phyloP scores from a whole-genome alignment of 2,888 invertebrate genomes.

The Drosophila lacicola region DNA sequence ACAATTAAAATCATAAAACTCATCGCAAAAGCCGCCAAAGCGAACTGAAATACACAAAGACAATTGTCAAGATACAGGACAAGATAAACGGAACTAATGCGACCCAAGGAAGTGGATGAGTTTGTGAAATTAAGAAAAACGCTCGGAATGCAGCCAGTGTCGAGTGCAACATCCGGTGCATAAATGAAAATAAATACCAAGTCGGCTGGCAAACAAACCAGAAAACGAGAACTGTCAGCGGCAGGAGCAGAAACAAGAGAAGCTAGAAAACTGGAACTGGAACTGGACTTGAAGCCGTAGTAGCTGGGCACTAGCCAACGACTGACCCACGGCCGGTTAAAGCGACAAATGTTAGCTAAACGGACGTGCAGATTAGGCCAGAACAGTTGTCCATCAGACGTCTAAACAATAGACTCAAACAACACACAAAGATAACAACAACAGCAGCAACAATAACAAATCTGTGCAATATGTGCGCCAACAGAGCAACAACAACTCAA shows the following conservation, averaged over 20 bases:
- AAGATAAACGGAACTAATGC: slow-evolving; percentile 77
- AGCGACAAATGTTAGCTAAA: slow-evolving; percentile 73
- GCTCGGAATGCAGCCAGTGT: slow-evolving; percentile 44
- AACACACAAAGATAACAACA: slow-evolving; percentile 34
- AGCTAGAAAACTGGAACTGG: slow-evolving; percentile 10
- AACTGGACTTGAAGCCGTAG: slow-evolving; percentile 3
- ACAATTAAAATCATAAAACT: slow-evolving; percentile 71
- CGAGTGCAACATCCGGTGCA: slow-evolving; percentile 76
- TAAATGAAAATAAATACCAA: slow-evolving; percentile 74
- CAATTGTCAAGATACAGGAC: slow-evolving; percentile 48
- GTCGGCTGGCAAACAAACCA: slow-evolving; percentile 31
- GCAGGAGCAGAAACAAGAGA: slow-evolving; percentile 30
- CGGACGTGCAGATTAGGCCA: slow-evolving; percentile 77
- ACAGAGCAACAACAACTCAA: slow-evolving; percentile 34
- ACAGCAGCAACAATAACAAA: slow-evolving; percentile 48
- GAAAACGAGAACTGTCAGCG: slow-evolving; percentile 58
- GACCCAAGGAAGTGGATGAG: slow-evolving; percentile 38
- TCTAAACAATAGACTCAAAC: slow-evolving; percentile 71
- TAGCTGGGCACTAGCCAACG: slow-evolving; percentile 8
- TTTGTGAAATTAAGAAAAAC: slow-evolving; percentile 68
- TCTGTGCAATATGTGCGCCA: slow-evolving; percentile 64
- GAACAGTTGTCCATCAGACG: slow-evolving; percentile 62
- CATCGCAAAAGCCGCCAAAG: slow-evolving; percentile 41
- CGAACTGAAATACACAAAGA: slow-evolving; percentile 42
- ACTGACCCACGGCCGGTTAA: slow-evolving; percentile 41